Percentiles rank a stretch among this genome's conserved stretches.
These are phyloP conservation scores for Corydoras maculifer DNA, from an alignment of 2,113 vertebrate genomes.

Conservation along the genomic window DNA sequence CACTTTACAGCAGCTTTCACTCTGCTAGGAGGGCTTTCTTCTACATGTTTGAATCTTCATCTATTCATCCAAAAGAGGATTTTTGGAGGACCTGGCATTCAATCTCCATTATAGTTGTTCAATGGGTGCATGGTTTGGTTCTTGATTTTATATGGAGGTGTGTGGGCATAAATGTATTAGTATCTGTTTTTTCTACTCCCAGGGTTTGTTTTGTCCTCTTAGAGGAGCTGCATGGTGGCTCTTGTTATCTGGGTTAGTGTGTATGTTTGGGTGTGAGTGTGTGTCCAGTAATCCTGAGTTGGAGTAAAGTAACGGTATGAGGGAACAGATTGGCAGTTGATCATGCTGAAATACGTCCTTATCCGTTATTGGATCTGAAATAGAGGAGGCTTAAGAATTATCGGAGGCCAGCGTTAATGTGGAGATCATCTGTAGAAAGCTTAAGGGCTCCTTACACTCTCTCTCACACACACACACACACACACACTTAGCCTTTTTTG, in stretches of 20 bases:
- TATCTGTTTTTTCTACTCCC: background rate
- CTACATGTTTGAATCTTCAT: too few species aligned
- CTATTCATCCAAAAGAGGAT: too few species aligned
- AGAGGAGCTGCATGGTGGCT: constrained; percentile 2
- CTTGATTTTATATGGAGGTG: too few species aligned
- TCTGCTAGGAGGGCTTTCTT: too few species aligned
- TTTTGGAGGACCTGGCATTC: too few species aligned
- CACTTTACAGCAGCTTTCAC: too few species aligned
- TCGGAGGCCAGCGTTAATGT: constrained; percentile 88
- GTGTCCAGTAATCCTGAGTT: constrained; percentile 72
- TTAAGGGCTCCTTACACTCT: constrained; percentile 52
- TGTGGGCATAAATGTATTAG: too few species aligned
- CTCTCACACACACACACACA: constrained; percentile 20
- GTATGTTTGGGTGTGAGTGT: constrained; percentile 39
- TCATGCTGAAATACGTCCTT: constrained; percentile 82
- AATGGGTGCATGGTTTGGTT: too few species aligned
- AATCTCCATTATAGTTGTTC: too few species aligned
- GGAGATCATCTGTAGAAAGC: constrained; percentile 81
- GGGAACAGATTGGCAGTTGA: constrained; percentile 84
- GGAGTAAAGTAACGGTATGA: constrained; percentile 75
- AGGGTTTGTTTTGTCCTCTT: background rate
- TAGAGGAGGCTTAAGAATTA: constrained; percentile 94
- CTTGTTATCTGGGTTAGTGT: constrained; percentile 24
- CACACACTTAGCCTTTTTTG: background rate
- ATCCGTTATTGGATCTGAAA: constrained; percentile 90